These are phyloP conservation scores for Torymus texanus DNA, from an alignment of 2,888 invertebrate species.

Conservation along the genomic window DNA sequence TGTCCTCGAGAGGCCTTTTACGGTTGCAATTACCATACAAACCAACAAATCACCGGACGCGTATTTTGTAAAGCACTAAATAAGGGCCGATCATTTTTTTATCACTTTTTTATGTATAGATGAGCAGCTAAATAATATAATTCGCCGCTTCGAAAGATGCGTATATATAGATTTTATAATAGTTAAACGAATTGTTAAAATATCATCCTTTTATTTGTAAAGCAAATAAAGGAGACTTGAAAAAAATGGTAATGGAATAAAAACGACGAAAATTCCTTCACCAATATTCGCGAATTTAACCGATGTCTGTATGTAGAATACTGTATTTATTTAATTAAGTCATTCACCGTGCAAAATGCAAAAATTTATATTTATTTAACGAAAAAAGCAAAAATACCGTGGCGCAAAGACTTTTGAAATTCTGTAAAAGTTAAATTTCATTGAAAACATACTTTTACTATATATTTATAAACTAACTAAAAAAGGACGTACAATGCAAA, in stretches of 20 bases:
- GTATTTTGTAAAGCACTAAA: constrained; percentile 48
- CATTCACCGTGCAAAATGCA: constrained; percentile 16
- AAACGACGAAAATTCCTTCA: constrained; percentile 17
- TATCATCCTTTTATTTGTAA: constrained; percentile 45
- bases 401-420: background rate
- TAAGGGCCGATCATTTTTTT: constrained; percentile 52
- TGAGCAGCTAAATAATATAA: constrained; percentile 57
- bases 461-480: background rate
- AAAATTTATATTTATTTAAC: constrained; percentile 24
- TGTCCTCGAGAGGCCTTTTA: constrained; percentile 42
- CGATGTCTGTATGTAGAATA: constrained; percentile 39
- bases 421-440: background rate
- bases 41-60: constrained; percentile 15
- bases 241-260: constrained; percentile 17
- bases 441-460: constrained; percentile 14
- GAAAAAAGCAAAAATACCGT: constrained; percentile 7
- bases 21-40: constrained; percentile 38
- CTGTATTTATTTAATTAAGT: constrained; percentile 45
- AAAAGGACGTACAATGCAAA: constrained; percentile 34
- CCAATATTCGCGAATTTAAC: constrained; percentile 29
- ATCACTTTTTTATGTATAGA: constrained; percentile 59
- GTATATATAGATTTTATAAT: constrained; percentile 55
- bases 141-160: constrained; percentile 52
- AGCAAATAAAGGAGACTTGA: constrained; percentile 41
- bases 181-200: constrained; percentile 56